These are phyloP conservation scores for Ovis aries DNA, from an alignment of 2,113 vertebrate genomes.

Conservation along the genomic window ARS-UI_Ramb_v3.0 NC_056063.1:29043001-29043500, in stretches of 20 bases:
- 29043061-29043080: background rate
- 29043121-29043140: background rate
- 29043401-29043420: background rate
- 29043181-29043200: background rate
- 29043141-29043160: background rate
- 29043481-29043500: background rate
- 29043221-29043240: background rate
- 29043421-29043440: background rate
- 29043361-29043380: background rate
- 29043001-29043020: background rate
- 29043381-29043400: background rate
- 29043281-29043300: background rate
- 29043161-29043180: background rate
- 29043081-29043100: background rate
- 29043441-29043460: background rate
- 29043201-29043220: background rate
- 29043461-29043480: background rate
- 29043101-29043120: background rate
- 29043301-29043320: background rate
- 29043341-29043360: background rate
- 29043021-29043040: background rate
- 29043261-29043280: background rate
- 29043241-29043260: background rate
- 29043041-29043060: background rate
- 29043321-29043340: background rate